A percentile compares a stretch with the other conserved stretches of the same genome.
Conservation (phyloP, 2,113 vertebrate species). For the Peromyscus leucopus region DNA sequence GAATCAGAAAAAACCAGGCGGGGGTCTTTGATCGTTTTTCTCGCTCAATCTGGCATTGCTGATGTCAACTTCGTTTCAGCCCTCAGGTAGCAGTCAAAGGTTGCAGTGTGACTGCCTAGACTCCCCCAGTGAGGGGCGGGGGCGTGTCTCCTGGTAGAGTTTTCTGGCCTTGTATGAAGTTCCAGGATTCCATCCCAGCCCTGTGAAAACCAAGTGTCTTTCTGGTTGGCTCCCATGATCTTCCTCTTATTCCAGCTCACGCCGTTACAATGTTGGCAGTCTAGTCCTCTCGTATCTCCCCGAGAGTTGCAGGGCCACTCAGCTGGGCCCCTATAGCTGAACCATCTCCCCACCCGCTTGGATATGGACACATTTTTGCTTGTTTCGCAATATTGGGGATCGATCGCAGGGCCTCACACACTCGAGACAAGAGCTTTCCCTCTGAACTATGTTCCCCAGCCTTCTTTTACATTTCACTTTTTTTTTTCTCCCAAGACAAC, state of each 20-base stretch:
- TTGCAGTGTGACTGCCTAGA: not conserved
- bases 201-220: not conserved
- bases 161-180: too few relatives aligned
- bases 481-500: not conserved
- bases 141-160: not conserved
- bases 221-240: not conserved
- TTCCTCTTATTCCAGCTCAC: not conserved
- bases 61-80: not conserved
- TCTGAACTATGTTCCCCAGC: not conserved
- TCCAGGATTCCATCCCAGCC: not conserved
- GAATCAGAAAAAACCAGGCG: not conserved
- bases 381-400: not conserved
- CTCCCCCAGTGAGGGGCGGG: not conserved
- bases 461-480: not conserved
- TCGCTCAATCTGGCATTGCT: not conserved
- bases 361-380: not conserved
- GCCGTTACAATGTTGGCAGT: not conserved
- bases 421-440: not conserved
- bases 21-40: not conserved
- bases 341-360: fast-evolving
- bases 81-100: not conserved
- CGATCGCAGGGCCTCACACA: not conserved
- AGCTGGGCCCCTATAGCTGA: not conserved
- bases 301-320: not conserved
- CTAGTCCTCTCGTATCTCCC: not conserved